phyloP scores from a whole-genome alignment of 1,140 invertebrate genomes.

The Zaprionus ornatus region DNA sequence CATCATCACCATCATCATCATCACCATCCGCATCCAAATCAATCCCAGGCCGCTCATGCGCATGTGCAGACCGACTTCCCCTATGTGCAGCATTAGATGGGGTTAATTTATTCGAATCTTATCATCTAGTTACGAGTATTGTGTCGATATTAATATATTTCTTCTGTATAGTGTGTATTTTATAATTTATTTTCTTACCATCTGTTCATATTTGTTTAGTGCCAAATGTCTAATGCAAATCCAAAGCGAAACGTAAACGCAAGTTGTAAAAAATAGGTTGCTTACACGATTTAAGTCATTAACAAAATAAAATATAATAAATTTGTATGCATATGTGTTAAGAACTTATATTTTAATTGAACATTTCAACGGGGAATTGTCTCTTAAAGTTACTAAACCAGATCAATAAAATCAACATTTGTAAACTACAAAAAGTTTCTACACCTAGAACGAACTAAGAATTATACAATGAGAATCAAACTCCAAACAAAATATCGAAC shows the following conservation, averaged over 20 bases:
- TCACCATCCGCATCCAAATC: constrained; percentile 22
- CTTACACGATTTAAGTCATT: constrained; percentile 23
- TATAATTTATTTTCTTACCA: constrained; percentile 17
- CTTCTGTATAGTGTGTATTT: constrained; percentile 16
- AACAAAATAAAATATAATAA: constrained; percentile 7
- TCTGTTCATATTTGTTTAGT: constrained; percentile 56
- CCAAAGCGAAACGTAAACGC: constrained; percentile 65
- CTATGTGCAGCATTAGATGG: constrained; percentile 52
- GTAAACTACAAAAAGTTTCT: constrained; percentile 20
- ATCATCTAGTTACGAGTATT: constrained; percentile 35
- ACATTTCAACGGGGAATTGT: constrained; percentile 57
- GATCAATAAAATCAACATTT: constrained; percentile 37
- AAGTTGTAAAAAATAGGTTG: constrained; percentile 71
- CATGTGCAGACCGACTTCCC: constrained; percentile 73
- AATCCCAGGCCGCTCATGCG: constrained; percentile 58
- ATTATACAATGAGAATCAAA: constrained; percentile 60
- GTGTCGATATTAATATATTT: constrained; percentile 43
- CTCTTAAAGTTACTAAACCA: constrained; percentile 72
- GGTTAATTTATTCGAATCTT: neutral
- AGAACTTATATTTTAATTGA: constrained; percentile 29
- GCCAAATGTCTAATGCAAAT: constrained; percentile 66
- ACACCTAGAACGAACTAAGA: constrained; percentile 22
- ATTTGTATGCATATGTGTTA: neutral
- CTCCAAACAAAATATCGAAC: constrained; percentile 61
- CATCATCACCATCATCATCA: constrained; percentile 44